A percentile compares a stretch with the other conserved stretches of the same genome.
phyloP scores from a whole-genome alignment of 2,888 invertebrate species.

The Brassicogethes aeneus region DNA sequence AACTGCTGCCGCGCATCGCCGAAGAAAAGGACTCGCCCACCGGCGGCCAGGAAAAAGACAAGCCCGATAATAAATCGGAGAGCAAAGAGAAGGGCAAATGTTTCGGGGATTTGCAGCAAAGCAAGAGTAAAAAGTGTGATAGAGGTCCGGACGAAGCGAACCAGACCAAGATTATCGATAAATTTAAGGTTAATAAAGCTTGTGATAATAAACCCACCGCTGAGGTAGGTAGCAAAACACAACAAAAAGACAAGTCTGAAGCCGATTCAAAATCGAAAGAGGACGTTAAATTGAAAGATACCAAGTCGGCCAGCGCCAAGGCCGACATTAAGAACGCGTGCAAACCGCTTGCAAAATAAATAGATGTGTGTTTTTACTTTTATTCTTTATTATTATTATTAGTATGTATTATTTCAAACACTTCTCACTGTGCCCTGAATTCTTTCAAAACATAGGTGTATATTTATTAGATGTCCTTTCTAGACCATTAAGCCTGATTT shows the following conservation, averaged over 20 bases:
- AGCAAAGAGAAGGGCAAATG: not conserved
- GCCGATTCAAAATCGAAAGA: not conserved
- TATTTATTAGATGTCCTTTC: not conserved
- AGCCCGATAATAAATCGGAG: not conserved
- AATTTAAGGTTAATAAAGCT: not conserved
- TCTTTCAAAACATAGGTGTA: not conserved
- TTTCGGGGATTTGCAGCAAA: not conserved
- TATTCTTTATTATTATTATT: not conserved
- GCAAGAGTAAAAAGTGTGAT: conserved; percentile 4
- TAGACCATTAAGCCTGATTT: too few relatives aligned
- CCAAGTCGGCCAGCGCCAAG: too few relatives aligned
- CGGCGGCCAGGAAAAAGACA: conserved; percentile 34
- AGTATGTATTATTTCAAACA: not conserved
- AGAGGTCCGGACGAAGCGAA: not conserved
- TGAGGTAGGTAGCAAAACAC: not conserved
- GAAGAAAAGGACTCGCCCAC: conserved; percentile 81
- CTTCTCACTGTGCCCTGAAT: not conserved
- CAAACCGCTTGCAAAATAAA: conserved; percentile 10
- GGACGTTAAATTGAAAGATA: not conserved
- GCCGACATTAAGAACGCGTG: conserved; percentile 8
- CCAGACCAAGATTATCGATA: not conserved
- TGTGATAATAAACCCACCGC: not conserved
- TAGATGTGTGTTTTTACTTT: not conserved
- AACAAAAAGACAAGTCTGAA: not conserved
- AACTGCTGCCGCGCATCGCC: conserved; percentile 70